Conservation (phyloP, 2,113 vertebrate species). For the Parus major region DNA sequence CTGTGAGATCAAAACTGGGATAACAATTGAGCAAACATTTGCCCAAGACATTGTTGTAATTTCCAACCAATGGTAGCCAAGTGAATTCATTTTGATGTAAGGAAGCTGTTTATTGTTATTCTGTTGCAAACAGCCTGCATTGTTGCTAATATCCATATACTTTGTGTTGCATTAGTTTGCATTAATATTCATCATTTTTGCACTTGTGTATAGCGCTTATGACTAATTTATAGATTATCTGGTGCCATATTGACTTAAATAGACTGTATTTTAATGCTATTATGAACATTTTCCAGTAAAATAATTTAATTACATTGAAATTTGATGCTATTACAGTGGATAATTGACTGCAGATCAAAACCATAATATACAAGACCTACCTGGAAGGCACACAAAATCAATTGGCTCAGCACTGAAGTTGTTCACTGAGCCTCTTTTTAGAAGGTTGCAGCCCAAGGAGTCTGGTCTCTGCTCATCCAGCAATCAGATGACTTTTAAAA, state of each 20-base stretch:
- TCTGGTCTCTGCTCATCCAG: not conserved
- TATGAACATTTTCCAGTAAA: constrained; percentile 47
- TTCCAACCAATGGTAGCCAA: not conserved
- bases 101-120: not conserved
- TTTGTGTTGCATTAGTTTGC: not conserved
- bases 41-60: not conserved
- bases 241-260: constrained; percentile 49
- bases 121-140: not conserved
- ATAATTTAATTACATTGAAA: constrained; percentile 34
- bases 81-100: not conserved
- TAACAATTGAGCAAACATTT: not conserved
- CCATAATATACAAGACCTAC: constrained; percentile 6
- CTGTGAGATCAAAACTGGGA: not conserved
- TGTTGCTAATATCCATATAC: not conserved
- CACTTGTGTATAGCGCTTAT: not conserved
- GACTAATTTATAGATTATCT: constrained; percentile 38
- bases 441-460: not conserved
- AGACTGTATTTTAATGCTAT: constrained; percentile 46
- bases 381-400: constrained; percentile 18
- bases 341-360: constrained; percentile 53
- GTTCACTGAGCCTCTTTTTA: not conserved
- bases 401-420: not conserved
- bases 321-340: constrained; percentile 48
- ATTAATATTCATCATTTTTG: not conserved
- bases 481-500: not conserved